Evolutionary conservation across 2,113 vertebrate species (phyloP).

Genomic region (Eulemur macaco): DNA sequence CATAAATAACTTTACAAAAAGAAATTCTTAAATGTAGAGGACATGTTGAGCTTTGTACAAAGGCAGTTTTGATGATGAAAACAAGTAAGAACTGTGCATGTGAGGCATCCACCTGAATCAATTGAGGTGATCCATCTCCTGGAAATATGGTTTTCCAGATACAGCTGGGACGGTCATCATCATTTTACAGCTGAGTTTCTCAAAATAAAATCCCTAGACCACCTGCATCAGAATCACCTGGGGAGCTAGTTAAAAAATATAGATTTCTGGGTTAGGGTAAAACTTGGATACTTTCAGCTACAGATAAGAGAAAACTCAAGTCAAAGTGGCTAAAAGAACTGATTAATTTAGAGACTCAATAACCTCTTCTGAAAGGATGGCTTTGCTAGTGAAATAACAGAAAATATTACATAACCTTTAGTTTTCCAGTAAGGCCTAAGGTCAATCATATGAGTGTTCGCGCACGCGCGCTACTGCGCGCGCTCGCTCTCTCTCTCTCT

Average conservation of each 20-base stretch:
- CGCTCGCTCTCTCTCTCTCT: too few relatives aligned
- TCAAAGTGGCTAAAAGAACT: neutral
- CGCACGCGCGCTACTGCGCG: too few relatives aligned
- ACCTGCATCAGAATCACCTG: neutral
- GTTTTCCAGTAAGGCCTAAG: too few relatives aligned
- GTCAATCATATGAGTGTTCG: too few relatives aligned
- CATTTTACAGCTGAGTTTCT: neutral
- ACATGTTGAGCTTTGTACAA: neutral
- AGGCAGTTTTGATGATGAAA: neutral
- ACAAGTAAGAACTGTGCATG: neutral
- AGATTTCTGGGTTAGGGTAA: neutral
- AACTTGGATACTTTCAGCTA: neutral
- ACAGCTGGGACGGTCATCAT: neutral
- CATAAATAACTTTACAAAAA: neutral
- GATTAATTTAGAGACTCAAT: neutral
- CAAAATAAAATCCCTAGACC: neutral
- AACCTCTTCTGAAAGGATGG: neutral
- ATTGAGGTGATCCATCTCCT: neutral
- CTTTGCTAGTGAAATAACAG: too few relatives aligned
- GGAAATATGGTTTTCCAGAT: neutral
- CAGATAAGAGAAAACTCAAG: constrained; percentile 14
- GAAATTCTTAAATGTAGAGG: neutral
- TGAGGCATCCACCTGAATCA: neutral
- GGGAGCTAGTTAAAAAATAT: neutral
- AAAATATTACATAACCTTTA: too few relatives aligned